Evolutionary conservation across 1,140 invertebrate species (phyloP), one percentile per base, ranked within the genome.

Genomic region (Phthorimaea operculella): DNA sequence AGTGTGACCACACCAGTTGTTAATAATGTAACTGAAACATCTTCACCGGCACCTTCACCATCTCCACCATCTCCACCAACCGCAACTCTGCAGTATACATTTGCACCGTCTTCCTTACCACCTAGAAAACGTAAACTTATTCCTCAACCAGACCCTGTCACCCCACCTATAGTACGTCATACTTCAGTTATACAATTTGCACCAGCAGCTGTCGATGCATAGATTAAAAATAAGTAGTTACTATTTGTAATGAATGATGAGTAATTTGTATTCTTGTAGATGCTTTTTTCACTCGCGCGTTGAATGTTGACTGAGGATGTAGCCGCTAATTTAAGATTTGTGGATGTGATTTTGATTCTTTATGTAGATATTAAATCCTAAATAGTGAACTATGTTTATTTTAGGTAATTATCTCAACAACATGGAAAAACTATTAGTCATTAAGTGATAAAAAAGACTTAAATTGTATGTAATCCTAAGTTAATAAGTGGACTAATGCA

Each of bases 111-210:
- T 16, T 92, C 89, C 36, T 76, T 94, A 47, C 93, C 93, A 9
- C 89, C 92, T 4, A 83, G 93, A 44, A 95, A 95, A 79, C 87
- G 93, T 49, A 94, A 93, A 72, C 90, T 93, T 83, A 94, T 94
- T 64, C 88, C 82, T 28, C 77, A 85, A 28, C 79, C 70, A 44
- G 72, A 77, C 28, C 48, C 65, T 42, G 59, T 64, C n/a, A 55
- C 70, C 9, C 57, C 59, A 17, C 70, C 78, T 10, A 62, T 64
- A 68, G 85, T 86, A 69, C 87, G 93, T 48, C 90, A 93, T 66
- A 93, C 89, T 62, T 93, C 92, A 0, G 93, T 94, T 42, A 94
- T 94, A 63, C 92, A 94, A 54, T 95, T 93, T 71, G 93, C 93
- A 8, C 89, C 90, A 59, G 90, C 92, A 11, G 72, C 78, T 18